Percentiles rank a stretch among this genome's conserved stretches.
phyloP scores from a whole-genome alignment of 2,888 invertebrate species.

The Idaea biselata region DNA sequence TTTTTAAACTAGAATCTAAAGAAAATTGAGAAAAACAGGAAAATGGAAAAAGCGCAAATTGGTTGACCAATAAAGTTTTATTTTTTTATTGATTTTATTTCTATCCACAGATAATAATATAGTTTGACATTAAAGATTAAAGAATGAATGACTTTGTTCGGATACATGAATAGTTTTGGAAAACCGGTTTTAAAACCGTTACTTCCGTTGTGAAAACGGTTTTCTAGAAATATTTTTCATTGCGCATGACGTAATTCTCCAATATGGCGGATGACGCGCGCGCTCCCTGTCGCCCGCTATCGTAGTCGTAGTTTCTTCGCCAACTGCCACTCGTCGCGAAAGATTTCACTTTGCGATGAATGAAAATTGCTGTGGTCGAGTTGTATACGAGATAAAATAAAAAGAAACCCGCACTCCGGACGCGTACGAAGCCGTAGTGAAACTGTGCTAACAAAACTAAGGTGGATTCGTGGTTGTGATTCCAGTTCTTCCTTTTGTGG shows the following conservation, averaged over 20 bases:
- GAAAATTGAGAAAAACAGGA: slow-evolving; percentile 9
- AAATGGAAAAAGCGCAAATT: neutral
- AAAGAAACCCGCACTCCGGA: slow-evolving; percentile 51
- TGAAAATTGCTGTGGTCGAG: slow-evolving; percentile 66
- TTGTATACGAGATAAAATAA: slow-evolving; percentile 48
- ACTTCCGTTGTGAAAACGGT: neutral
- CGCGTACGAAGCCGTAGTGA: slow-evolving; percentile 55
- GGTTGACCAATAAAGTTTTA: neutral
- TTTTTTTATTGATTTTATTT: neutral
- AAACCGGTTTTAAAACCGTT: neutral
- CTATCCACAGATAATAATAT: neutral
- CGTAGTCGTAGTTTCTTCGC: slow-evolving; percentile 59
- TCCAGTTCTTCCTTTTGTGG: slow-evolving; percentile 73
- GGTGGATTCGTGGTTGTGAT: slow-evolving; percentile 70
- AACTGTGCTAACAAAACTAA: slow-evolving; percentile 64
- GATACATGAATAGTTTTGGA: neutral
- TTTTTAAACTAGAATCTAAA: slow-evolving; percentile 8
- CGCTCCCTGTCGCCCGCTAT: slow-evolving; percentile 56
- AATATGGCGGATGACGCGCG: slow-evolving; percentile 80
- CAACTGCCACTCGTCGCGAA: slow-evolving; percentile 64
- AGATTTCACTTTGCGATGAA: slow-evolving; percentile 72
- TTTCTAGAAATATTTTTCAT: slow-evolving; percentile 6
- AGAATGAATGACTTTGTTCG: neutral
- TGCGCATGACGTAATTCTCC: slow-evolving; percentile 69
- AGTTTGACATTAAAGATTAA: neutral